Evolutionary conservation across 2,113 vertebrate species (phyloP), one percentile per base, ranked within the genome.

Genomic region (Argyrosomus japonicus): DNA sequence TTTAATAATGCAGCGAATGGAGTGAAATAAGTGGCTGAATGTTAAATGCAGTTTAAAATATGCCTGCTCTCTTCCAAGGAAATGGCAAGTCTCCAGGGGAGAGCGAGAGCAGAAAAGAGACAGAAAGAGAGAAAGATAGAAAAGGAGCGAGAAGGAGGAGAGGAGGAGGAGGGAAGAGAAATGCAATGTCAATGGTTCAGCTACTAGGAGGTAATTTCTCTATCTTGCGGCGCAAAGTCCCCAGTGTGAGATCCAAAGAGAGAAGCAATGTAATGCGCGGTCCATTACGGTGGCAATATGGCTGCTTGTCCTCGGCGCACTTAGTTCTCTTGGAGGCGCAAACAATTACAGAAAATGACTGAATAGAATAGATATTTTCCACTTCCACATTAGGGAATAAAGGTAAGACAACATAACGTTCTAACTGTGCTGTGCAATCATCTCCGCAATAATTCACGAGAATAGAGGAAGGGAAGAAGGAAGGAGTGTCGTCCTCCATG

Each of bases 21-120:
- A 90, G 86, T 75, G 75, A 90, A 92, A 88, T 82, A 91, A 88
- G 85, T 83, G 84, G 64, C 71, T 77, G 81, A 83, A 91, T 89
- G 93, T 90, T 93, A 88, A 95, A 93, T 70, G 90, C 73, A 87
- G 86, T 91, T 90, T 89, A 86, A 89, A 93, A 87, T 85, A 88
- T 93, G 88, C 82, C 80, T 48, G 79, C 72, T 82, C 79, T 75
- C 56, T 86, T 83, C 68, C 62, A 86, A 90, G 88, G 47, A 93
- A 89, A 88, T 87, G 81, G 65, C 81, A 83, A 11, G 79, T 89
- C 89, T 92, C 79, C 2, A 12, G 88, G 87, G 85, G 75, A 36
- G 68, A 29, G 40, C 10, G 47, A 62, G 69, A 43, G 47, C 48
- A 69, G 68, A 76, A 36, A 67, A 54, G 32, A 67, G 43, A 40